Evolutionary conservation across 2,888 invertebrate species (phyloP), one percentile per base, ranked within the genome.

Genomic region (Tinea pellionella): DNA sequence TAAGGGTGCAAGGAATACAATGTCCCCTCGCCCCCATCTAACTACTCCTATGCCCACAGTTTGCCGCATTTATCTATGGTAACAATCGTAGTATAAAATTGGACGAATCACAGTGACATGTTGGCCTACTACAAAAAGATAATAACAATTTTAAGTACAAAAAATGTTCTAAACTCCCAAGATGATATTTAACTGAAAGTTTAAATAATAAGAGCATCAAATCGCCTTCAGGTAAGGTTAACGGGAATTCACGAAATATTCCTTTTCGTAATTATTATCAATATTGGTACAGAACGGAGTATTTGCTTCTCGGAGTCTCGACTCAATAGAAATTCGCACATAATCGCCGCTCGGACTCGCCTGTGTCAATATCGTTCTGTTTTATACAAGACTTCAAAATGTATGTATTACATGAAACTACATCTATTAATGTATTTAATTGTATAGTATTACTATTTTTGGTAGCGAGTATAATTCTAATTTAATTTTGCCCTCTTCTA

Each of bases 181-280:
- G 3, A 12, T 2, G 37, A 37, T 37, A 37, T 37, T 37, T 55
- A 55, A 55, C 19, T 19, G 55, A 55, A 30, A 57, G 1, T 57
- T 32, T 30, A 30, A 57, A 32, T 29, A 57, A 32, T 29, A 57
- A 32, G 57, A 57, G 57, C 57, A 57, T 57, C 57, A 29, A 57
- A 57, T 32, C 16, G 32, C 57, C 57, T 57, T 57, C 57, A 57
- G 57, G 57, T 57, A n/a, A 32, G n/a, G 57, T 57, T 32, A 8
- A n/a, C 16, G 11, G 30, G 57, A 12, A 55, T 57, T 55, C 57
- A n/a, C 30, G 16, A 32, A 57, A 57, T 57, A 57, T 57, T 57
- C 57, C 57, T 57, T 57, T 12, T n/a, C 57, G 57, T 57, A 57
- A 57, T 57, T 57, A 57, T 29, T 57, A 57, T 57, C 57, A 57